Conservation (phyloP, 1,140 invertebrate species). For the Drosophila ogumai region DNA sequence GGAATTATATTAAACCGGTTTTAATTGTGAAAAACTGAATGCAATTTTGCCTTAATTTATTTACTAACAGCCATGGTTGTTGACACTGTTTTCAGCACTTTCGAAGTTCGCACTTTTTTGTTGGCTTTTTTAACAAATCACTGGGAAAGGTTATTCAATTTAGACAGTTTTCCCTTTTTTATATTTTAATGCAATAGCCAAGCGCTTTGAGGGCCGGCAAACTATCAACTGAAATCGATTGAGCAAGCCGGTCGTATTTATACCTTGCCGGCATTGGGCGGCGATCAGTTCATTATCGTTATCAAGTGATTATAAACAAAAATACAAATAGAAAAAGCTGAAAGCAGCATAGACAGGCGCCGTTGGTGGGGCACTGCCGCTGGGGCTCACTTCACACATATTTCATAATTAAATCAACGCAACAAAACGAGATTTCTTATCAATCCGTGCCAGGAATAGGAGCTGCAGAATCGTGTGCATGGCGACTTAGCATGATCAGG, state of each 20-base stretch:
- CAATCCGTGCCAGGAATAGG: conserved; percentile 18
- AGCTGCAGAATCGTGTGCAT: conserved; percentile 31
- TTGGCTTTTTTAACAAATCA: not conserved
- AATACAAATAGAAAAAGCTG: conserved; percentile 24
- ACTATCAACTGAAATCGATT: conserved; percentile 57
- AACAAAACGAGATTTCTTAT: conserved; percentile 25
- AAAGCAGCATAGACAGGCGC: conserved; percentile 21
- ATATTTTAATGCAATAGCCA: conserved; percentile 7
- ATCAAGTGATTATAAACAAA: conserved; percentile 62
- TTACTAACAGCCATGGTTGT: conserved; percentile 63
- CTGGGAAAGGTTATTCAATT: not conserved
- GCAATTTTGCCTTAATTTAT: not conserved
- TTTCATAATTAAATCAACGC: conserved; percentile 56
- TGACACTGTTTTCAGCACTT: conserved; percentile 11
- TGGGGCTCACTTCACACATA: conserved; percentile 32
- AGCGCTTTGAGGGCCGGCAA: conserved; percentile 15
- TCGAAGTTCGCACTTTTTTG: conserved; percentile 2
- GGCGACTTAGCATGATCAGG: conserved; percentile 40
- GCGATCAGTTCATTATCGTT: conserved; percentile 38
- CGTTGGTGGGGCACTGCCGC: conserved; percentile 12
- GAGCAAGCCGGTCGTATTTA: conserved; percentile 47
- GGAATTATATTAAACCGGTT: not conserved
- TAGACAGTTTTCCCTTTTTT: conserved; percentile 17
- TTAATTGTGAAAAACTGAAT: not conserved
- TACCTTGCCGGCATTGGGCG: conserved; percentile 40